Evolutionary conservation across 1,140 invertebrate species (phyloP).

Genomic region (Caerostris darwini): DNA sequence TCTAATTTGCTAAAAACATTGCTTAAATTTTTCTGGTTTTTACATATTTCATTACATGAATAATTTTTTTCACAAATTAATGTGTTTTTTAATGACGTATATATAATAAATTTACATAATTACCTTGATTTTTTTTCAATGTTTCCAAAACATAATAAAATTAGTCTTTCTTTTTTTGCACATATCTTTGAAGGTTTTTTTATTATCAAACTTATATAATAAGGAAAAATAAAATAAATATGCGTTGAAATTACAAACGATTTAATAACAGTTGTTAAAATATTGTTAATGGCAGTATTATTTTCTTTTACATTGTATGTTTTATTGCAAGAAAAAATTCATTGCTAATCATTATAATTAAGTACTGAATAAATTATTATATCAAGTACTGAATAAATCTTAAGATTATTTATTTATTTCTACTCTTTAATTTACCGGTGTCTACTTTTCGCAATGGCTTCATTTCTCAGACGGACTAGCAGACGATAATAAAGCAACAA

Average conservation of each 20-base stretch:
- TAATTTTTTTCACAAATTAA: too few species aligned
- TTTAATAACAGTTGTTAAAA: constrained; percentile 4
- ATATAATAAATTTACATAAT: too few species aligned
- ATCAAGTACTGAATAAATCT: background rate
- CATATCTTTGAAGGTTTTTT: too few species aligned
- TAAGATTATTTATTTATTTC: background rate
- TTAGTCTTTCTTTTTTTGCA: too few species aligned
- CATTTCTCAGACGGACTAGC: background rate
- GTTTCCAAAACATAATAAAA: too few species aligned
- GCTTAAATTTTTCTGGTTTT: too few species aligned
- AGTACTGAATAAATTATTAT: background rate
- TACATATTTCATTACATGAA: too few species aligned
- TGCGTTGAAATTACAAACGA: background rate
- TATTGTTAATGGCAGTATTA: background rate
- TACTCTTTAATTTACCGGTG: background rate
- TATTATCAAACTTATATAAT: too few species aligned
- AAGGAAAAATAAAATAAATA: too few species aligned
- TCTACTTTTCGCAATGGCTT: background rate
- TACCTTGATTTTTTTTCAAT: too few species aligned
- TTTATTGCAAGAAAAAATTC: background rate
- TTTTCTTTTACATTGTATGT: background rate
- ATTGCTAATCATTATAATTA: background rate
- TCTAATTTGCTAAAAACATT: too few species aligned
- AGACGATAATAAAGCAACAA: constrained; percentile 19
- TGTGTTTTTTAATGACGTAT: too few species aligned